phyloP scores from a whole-genome alignment of 2,113 vertebrate genomes.

The Anhinga rufa region DNA sequence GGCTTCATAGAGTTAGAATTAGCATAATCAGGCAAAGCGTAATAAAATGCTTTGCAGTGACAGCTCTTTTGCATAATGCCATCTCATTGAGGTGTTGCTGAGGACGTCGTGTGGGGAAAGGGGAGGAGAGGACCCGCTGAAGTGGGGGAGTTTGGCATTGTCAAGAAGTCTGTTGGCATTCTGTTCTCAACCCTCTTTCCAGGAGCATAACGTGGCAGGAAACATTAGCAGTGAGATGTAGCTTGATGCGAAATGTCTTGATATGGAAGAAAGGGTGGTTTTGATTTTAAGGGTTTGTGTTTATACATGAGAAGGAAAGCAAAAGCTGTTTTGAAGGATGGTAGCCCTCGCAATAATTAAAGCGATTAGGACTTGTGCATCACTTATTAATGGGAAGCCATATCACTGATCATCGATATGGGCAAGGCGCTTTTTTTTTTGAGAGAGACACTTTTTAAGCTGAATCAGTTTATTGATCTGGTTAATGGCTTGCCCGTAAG shows the following conservation, averaged over 20 bases:
- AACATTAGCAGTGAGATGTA: neutral
- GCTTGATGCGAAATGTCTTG: neutral
- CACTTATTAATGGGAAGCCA: neutral
- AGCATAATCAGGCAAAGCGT: conserved; percentile 16
- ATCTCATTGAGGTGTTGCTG: neutral
- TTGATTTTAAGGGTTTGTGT: neutral
- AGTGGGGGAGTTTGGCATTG: neutral
- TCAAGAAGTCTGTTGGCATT: neutral
- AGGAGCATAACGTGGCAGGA: neutral
- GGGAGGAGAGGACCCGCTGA: neutral
- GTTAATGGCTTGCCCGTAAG: neutral
- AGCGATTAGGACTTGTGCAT: neutral
- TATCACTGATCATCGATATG: neutral
- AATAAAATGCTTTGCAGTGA: neutral
- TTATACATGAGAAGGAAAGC: neutral
- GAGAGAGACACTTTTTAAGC: neutral
- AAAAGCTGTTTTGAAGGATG: neutral
- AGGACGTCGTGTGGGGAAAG: neutral
- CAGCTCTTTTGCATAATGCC: neutral
- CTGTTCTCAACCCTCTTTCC: neutral
- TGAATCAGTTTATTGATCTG: neutral
- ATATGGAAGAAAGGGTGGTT: neutral
- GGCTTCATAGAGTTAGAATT: neutral
- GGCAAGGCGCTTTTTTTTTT: neutral
- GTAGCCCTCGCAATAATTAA: too few relatives aligned